Conservation (phyloP, 1,140 invertebrate species). For the Carposina sasakii region DNA sequence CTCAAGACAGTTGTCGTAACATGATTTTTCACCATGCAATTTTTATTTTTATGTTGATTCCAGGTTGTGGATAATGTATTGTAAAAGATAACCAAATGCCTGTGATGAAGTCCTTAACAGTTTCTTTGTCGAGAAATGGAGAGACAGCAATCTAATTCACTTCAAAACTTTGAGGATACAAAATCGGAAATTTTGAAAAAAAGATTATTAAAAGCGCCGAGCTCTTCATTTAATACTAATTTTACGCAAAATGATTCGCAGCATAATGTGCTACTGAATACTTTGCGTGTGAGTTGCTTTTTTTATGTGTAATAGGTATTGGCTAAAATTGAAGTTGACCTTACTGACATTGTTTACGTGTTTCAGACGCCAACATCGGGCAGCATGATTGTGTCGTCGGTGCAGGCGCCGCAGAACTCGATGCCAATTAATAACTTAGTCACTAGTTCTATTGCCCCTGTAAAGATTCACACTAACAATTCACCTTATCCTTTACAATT, state of each 20-base stretch:
- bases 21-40: constrained; percentile 52
- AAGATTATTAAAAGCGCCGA: constrained; percentile 61
- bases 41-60: constrained; percentile 65
- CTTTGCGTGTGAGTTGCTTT: constrained; percentile 58
- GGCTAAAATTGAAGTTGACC: constrained; percentile 5
- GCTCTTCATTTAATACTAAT: constrained; percentile 38
- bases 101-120: constrained; percentile 57
- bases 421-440: constrained; percentile 60
- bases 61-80: constrained; percentile 59
- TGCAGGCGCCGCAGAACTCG: constrained; percentile 62
- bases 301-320: neutral
- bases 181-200: constrained; percentile 70
- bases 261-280: constrained; percentile 66
- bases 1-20: constrained; percentile 12
- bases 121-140: constrained; percentile 59
- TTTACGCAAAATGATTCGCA: constrained; percentile 50
- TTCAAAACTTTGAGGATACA: constrained; percentile 69
- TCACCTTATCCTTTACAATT: constrained; percentile 58
- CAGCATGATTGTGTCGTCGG: constrained; percentile 67
- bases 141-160: constrained; percentile 64
- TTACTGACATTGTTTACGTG: constrained; percentile 16
- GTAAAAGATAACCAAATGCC: constrained; percentile 53
- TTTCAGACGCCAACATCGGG: constrained; percentile 66
- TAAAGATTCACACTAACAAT: constrained; percentile 57
- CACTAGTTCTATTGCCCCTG: constrained; percentile 60